A percentile compares a stretch with the other conserved stretches of the same genome.
These are phyloP conservation scores for Cantharis rustica DNA, from an alignment of 2,888 invertebrate genomes.

Conservation along the genomic window DNA sequence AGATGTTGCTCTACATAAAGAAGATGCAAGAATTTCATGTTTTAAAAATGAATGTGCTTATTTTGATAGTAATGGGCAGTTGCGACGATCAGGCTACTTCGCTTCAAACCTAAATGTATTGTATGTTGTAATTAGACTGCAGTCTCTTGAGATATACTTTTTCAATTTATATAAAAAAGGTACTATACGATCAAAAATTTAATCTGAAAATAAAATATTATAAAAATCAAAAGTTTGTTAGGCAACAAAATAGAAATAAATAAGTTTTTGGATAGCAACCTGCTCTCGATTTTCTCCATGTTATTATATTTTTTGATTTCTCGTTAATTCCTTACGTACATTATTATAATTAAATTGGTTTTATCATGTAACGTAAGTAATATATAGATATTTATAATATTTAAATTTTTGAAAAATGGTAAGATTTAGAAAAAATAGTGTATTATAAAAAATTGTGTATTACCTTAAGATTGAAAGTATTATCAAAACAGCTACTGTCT, in stretches of 20 bases:
- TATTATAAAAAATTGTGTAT: neutral
- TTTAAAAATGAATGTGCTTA: conserved; percentile 30
- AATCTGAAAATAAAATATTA: neutral
- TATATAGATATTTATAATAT: too few species aligned
- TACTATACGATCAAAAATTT: neutral
- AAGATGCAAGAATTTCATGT: conserved; percentile 39
- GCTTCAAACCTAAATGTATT: conserved; percentile 47
- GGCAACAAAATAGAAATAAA: neutral
- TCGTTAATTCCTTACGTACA: too few species aligned
- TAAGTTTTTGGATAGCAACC: neutral
- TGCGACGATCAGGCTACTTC: conserved; percentile 55
- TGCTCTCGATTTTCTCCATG: too few species aligned
- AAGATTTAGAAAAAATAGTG: too few species aligned
- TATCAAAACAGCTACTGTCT: conserved; percentile 15
- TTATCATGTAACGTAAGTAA: too few species aligned
- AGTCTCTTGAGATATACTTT: neutral
- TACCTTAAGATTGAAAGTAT: neutral
- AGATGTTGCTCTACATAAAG: conserved; percentile 49
- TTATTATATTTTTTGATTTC: too few species aligned
- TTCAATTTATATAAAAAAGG: neutral
- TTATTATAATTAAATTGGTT: too few species aligned
- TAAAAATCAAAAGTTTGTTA: neutral
- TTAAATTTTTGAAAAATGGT: too few species aligned
- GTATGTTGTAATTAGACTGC: conserved; percentile 51
- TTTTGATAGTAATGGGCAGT: conserved; percentile 55